Evolutionary conservation across 2,113 vertebrate species (phyloP).

Genomic region (Rhinoptilus africanus): DNA sequence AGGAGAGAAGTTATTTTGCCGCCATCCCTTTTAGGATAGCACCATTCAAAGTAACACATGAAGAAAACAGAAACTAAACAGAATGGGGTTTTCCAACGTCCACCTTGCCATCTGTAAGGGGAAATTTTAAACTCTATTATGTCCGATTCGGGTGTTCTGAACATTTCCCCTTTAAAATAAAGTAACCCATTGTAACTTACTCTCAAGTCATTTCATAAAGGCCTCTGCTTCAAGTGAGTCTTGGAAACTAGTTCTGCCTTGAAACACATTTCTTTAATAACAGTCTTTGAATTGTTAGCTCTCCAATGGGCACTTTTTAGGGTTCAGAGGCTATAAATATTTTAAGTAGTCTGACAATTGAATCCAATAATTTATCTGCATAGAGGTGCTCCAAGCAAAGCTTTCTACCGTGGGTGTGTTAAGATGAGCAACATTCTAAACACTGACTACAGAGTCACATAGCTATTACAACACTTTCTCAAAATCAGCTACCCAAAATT

Average conservation of each 20-base stretch:
- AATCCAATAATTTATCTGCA: background rate
- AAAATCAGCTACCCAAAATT: background rate
- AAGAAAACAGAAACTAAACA: background rate
- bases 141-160: background rate
- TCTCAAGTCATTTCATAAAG: background rate
- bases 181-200: background rate
- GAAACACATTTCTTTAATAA: background rate
- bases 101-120: background rate
- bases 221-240: background rate
- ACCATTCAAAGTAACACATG: background rate
- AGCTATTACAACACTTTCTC: background rate
- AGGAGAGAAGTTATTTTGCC: background rate
- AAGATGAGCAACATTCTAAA: background rate
- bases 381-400: background rate
- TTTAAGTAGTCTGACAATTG: background rate
- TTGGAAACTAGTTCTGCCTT: background rate
- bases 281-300: background rate
- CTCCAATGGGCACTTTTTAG: background rate
- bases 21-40: background rate
- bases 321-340: background rate
- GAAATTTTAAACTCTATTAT: background rate
- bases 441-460: background rate
- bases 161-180: background rate
- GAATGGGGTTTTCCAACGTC: background rate
- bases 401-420: background rate